Evolutionary conservation across 2,113 vertebrate genomes (phyloP).

Genomic region (Puffinus mauretanicus): DNA sequence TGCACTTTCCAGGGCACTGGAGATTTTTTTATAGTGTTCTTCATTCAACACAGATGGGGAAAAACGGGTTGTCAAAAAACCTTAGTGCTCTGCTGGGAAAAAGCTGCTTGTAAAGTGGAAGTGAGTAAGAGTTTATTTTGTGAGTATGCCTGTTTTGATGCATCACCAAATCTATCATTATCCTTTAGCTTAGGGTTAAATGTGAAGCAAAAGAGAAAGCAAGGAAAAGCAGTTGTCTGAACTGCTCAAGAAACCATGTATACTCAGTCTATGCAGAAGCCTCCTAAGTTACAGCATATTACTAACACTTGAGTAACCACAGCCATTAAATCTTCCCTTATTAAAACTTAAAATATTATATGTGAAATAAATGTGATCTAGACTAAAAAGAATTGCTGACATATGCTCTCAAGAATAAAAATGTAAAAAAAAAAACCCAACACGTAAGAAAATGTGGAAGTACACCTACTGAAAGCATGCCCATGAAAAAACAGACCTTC

Average conservation of each 20-base stretch:
- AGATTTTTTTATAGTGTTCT: not conserved
- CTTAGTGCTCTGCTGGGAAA: not conserved
- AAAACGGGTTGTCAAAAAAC: not conserved
- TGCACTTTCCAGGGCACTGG: not conserved
- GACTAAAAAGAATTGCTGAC: not conserved
- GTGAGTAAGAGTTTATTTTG: not conserved
- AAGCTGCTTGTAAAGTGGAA: not conserved
- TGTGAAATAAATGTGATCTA: not conserved
- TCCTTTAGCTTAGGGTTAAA: not conserved
- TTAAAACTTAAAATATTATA: not conserved
- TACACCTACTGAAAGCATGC: not conserved
- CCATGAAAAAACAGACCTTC: not conserved
- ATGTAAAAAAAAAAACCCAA: not conserved
- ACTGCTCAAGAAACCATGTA: not conserved
- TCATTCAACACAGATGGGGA: not conserved
- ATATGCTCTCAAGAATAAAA: not conserved
- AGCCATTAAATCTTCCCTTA: not conserved
- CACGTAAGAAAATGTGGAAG: not conserved
- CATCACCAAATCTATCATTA: not conserved
- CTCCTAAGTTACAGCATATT: not conserved
- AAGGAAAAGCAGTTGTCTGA: not conserved
- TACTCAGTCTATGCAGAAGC: not conserved
- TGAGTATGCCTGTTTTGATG: not conserved
- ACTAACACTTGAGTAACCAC: not conserved
- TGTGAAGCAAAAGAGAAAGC: not conserved